Evolutionary conservation across 2,797 vertebrate species (phyloP).

Genomic region (Sparus aurata): DNA sequence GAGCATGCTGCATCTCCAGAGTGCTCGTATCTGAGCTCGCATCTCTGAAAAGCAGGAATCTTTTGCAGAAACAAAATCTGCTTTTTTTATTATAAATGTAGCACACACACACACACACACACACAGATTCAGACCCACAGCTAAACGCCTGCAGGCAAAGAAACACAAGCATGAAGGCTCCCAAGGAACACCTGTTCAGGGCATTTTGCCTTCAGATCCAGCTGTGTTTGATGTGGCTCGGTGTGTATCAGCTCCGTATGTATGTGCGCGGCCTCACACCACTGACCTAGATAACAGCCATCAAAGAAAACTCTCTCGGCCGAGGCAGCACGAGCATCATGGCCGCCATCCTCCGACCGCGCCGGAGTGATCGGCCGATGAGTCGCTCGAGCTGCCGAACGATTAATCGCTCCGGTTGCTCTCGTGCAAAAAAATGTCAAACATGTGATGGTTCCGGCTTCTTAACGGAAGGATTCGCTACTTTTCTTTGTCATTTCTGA

Average conservation of each 20-base stretch:
- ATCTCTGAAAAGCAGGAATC: slow-evolving; percentile 40
- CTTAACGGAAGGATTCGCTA: too few relatives aligned
- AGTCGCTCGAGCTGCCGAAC: too few relatives aligned
- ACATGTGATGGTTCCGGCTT: too few relatives aligned
- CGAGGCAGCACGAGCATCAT: background rate
- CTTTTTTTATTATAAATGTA: slow-evolving; percentile 25
- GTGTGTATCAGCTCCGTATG: slow-evolving; percentile 34
- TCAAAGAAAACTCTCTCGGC: slow-evolving; percentile 35
- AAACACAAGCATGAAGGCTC: slow-evolving; percentile 58
- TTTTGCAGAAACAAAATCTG: slow-evolving; percentile 11
- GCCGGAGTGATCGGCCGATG: background rate
- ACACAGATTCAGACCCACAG: slow-evolving; percentile 26
- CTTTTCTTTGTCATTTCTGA: too few relatives aligned
- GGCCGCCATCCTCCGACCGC: background rate
- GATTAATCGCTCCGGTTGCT: too few relatives aligned
- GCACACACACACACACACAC: slow-evolving; percentile 31
- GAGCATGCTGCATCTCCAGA: slow-evolving; percentile 31
- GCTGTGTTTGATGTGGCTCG: slow-evolving; percentile 59
- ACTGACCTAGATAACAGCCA: slow-evolving; percentile 59
- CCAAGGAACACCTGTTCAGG: slow-evolving; percentile 73
- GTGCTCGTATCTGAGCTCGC: slow-evolving; percentile 19
- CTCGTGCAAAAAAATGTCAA: too few relatives aligned
- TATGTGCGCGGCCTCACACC: slow-evolving; percentile 50
- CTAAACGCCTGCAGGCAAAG: slow-evolving; percentile 57
- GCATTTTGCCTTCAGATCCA: slow-evolving; percentile 52